phyloP scores from a whole-genome alignment of 2,888 invertebrate genomes.

The Coleophora flavipennella region DNA sequence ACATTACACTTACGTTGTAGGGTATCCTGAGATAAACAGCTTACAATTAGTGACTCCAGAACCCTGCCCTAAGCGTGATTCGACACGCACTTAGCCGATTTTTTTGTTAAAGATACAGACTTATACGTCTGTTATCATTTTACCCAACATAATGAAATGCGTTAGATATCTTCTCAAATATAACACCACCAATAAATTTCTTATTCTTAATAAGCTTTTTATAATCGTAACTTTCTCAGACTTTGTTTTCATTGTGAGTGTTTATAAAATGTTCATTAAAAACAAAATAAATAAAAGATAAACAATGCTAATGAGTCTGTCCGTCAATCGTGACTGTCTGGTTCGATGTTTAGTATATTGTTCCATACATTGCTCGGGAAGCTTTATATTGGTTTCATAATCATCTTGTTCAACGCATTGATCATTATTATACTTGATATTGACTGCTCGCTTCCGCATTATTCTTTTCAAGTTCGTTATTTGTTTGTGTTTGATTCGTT shows the following conservation, averaged over 20 bases:
- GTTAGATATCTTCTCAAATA: too few relatives aligned
- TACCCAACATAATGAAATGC: too few relatives aligned
- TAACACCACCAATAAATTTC: too few relatives aligned
- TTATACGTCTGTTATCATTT: too few relatives aligned
- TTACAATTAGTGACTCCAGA: too few relatives aligned
- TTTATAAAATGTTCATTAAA: conserved; percentile 37
- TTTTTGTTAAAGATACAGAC: too few relatives aligned
- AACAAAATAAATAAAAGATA: conserved; percentile 35
- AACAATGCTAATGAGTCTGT: conserved; percentile 56
- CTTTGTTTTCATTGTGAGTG: conserved; percentile 12
- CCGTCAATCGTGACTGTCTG: conserved; percentile 26
- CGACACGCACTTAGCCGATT: too few relatives aligned
- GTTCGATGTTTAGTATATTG: conserved; percentile 3
- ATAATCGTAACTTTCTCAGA: background rate
- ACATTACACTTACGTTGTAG: too few relatives aligned
- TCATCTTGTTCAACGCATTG: conserved; percentile 47
- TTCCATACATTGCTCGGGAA: conserved; percentile 13
- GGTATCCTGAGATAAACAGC: too few relatives aligned
- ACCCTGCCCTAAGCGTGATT: too few relatives aligned
- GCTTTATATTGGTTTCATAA: conserved; percentile 53
- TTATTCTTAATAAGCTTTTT: too few relatives aligned
- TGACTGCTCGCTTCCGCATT: conserved; percentile 64
- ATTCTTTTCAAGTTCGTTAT: conserved; percentile 29
- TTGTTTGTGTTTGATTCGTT: conserved; percentile 27
- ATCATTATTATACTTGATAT: conserved; percentile 52